These are phyloP conservation scores for Lingula anatina DNA, from an alignment of 2,888 invertebrate genomes.

Conservation along the genomic window DNA sequence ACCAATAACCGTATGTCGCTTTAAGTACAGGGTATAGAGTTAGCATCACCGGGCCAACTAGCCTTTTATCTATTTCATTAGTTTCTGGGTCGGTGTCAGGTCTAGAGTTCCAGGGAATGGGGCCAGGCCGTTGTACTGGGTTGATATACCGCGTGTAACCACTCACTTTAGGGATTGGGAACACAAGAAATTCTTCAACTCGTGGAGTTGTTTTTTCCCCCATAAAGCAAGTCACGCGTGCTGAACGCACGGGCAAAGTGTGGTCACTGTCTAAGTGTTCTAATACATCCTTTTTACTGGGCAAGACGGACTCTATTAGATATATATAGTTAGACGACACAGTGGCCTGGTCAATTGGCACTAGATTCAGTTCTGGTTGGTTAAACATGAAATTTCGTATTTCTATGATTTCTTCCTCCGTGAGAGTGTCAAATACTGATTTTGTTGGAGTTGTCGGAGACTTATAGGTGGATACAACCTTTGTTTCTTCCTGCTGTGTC, in stretches of 20 bases:
- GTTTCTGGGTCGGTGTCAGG: neutral
- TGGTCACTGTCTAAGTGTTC: neutral
- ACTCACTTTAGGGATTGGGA: neutral
- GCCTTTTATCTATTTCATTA: constrained; percentile 2
- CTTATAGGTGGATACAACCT: too few relatives aligned
- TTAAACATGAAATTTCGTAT: too few relatives aligned
- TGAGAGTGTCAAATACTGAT: too few relatives aligned
- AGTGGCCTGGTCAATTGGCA: too few relatives aligned
- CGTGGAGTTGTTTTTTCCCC: neutral
- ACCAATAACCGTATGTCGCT: constrained; percentile 27
- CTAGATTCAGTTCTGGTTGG: too few relatives aligned
- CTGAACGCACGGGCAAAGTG: neutral
- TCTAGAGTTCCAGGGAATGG: neutral
- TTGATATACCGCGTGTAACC: neutral
- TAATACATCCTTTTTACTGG: neutral
- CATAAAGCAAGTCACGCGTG: neutral
- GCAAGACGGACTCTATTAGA: neutral
- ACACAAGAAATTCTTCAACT: neutral
- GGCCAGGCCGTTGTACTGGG: neutral
- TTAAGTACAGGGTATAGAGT: constrained; percentile 20
- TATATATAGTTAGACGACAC: neutral
- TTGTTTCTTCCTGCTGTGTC: too few relatives aligned
- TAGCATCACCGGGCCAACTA: constrained; percentile 16
- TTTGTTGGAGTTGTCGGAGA: too few relatives aligned
- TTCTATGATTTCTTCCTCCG: too few relatives aligned